Conservation (phyloP, 1,140 invertebrate species). For the Caerostris darwini region DNA sequence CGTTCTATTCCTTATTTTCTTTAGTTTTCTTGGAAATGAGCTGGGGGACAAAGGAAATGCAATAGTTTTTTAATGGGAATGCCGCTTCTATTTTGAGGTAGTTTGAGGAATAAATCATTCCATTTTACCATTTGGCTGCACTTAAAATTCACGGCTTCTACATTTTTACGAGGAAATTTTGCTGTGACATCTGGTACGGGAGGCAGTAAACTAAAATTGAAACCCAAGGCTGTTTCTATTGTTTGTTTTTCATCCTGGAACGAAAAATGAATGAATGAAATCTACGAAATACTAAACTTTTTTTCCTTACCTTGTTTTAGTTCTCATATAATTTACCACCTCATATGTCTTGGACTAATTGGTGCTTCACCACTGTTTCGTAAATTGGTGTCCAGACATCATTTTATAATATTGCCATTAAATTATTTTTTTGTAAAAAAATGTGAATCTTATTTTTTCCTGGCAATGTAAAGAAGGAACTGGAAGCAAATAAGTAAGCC, state of each 20-base stretch:
- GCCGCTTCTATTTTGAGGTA: conserved; percentile 31
- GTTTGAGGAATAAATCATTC: conserved; percentile 43
- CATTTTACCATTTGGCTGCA: conserved; percentile 50
- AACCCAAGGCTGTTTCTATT: neutral
- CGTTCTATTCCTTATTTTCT: conserved; percentile 44
- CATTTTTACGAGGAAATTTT: conserved; percentile 20
- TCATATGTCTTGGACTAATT: neutral
- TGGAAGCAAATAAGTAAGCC: too few species aligned
- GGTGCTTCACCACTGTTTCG: neutral
- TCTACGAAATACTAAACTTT: neutral
- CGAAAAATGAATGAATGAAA: too few species aligned
- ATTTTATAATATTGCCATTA: too few species aligned
- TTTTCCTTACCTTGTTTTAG: neutral
- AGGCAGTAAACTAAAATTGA: conserved; percentile 40
- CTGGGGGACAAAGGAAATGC: conserved; percentile 12
- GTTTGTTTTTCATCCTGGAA: neutral
- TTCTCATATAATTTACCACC: neutral
- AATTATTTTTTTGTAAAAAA: too few species aligned
- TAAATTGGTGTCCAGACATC: neutral
- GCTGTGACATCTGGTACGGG: conserved; percentile 19
- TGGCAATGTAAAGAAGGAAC: too few species aligned
- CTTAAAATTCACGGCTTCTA: conserved; percentile 42
- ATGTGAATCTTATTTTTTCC: too few species aligned
- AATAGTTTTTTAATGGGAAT: conserved; percentile 53
- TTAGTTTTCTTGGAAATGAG: conserved; percentile 15